Conservation (phyloP, 2,797 vertebrate genomes). For the Scolopax bukidnonensis region DNA sequence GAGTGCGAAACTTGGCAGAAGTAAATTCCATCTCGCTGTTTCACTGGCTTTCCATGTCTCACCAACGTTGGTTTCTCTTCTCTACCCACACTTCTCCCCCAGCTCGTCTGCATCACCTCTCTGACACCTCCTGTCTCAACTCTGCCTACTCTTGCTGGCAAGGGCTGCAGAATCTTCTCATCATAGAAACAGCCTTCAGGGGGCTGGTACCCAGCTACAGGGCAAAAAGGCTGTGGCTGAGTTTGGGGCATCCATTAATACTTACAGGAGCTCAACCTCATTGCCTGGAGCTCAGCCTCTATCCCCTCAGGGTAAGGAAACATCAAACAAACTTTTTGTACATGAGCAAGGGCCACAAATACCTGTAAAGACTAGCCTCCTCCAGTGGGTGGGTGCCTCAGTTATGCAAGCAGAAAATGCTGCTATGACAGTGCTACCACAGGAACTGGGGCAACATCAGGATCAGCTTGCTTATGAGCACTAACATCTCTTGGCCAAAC, state of each 20-base stretch:
- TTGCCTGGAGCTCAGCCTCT: background rate
- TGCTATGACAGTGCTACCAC: background rate
- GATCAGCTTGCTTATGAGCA: background rate
- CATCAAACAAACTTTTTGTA: background rate
- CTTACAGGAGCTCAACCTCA: accelerated
- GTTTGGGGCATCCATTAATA: background rate
- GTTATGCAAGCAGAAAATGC: background rate
- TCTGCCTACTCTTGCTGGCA: background rate
- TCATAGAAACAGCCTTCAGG: background rate
- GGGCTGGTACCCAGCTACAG: background rate
- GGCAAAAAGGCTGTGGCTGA: background rate
- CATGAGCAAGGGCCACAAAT: background rate
- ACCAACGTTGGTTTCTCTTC: accelerated
- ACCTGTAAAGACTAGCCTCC: background rate
- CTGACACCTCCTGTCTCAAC: background rate
- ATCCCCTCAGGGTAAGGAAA: background rate
- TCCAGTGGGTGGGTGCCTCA: accelerated
- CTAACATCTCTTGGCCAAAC: background rate
- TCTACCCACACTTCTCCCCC: background rate
- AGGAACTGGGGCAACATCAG: background rate
- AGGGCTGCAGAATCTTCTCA: background rate
- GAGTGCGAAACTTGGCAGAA: background rate
- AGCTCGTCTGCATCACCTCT: background rate
- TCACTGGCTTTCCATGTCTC: background rate
- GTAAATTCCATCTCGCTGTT: background rate